These are phyloP conservation scores for Anarsia innoxiella DNA, from an alignment of 2,888 invertebrate genomes.

Conservation along the genomic window DNA sequence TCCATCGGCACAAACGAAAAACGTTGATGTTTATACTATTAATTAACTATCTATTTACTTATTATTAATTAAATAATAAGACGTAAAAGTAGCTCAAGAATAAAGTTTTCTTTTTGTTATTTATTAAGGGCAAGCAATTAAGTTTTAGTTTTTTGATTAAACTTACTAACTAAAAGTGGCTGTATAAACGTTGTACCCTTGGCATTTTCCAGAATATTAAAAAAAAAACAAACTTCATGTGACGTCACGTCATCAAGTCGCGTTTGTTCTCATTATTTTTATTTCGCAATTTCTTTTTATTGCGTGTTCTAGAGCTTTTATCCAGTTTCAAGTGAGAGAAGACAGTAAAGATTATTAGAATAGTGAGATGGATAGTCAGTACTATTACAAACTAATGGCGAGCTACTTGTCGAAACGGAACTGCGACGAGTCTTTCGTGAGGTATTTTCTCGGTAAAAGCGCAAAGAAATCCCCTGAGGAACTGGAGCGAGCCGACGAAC, in stretches of 20 bases:
- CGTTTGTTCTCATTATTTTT: conserved; percentile 69
- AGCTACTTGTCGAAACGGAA: conserved; percentile 66
- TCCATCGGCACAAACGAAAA: too few species aligned
- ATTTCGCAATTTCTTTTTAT: conserved; percentile 54
- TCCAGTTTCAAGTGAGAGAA: not conserved
- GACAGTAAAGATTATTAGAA: not conserved
- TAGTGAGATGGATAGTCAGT: conserved; percentile 59
- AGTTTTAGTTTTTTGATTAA: too few species aligned
- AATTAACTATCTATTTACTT: too few species aligned
- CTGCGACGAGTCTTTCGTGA: conserved; percentile 70
- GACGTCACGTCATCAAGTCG: conserved; percentile 50
- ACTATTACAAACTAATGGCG: conserved; percentile 68
- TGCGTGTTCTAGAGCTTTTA: not conserved
- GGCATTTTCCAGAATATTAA: too few species aligned
- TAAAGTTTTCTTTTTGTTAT: too few species aligned
- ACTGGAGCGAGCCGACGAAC: conserved; percentile 61
- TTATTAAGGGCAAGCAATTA: too few species aligned
- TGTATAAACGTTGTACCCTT: too few species aligned
- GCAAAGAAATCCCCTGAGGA: conserved; percentile 66
- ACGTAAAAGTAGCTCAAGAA: too few species aligned
- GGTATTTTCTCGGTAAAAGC: conserved; percentile 68
- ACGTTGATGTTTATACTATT: too few species aligned
- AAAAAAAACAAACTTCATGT: too few species aligned
- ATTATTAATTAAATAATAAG: too few species aligned
- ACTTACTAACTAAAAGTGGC: too few species aligned